Conservation (phyloP, 2,888 invertebrate species). For the Eupithecia vulgata region DNA sequence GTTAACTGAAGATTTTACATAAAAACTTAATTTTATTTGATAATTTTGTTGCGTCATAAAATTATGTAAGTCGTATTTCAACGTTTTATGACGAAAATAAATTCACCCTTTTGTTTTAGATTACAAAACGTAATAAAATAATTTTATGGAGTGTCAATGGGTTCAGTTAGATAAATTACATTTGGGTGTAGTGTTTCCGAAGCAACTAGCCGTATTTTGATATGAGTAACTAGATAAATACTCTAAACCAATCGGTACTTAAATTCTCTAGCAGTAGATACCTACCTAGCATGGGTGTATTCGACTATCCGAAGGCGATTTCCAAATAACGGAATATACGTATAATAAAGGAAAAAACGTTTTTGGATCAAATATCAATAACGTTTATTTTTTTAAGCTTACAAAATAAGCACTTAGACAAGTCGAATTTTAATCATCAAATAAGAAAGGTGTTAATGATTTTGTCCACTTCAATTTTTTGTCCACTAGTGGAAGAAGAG, state of each 20-base stretch:
- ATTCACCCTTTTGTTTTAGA: slow-evolving; percentile 46
- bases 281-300: too few species aligned
- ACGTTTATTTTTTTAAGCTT: too few species aligned
- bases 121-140: slow-evolving; percentile 40
- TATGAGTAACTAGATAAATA: neutral
- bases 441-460: too few species aligned
- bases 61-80: slow-evolving; percentile 45
- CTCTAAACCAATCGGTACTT: neutral
- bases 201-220: neutral
- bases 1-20: slow-evolving; percentile 49
- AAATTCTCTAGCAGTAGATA: too few species aligned
- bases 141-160: slow-evolving; percentile 33
- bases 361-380: too few species aligned
- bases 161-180: slow-evolving; percentile 16
- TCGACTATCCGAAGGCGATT: too few species aligned
- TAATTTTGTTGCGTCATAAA: slow-evolving; percentile 48
- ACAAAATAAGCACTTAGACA: too few species aligned
- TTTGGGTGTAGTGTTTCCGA: neutral
- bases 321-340: too few species aligned
- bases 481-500: too few species aligned
- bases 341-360: too few species aligned
- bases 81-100: slow-evolving; percentile 43
- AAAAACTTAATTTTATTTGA: slow-evolving; percentile 52
- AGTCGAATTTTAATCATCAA: too few species aligned
- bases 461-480: too few species aligned